Evolutionary conservation across 2,888 invertebrate species (phyloP), one percentile per base, ranked within the genome.

Genomic region (Crioceris asparagi): DNA sequence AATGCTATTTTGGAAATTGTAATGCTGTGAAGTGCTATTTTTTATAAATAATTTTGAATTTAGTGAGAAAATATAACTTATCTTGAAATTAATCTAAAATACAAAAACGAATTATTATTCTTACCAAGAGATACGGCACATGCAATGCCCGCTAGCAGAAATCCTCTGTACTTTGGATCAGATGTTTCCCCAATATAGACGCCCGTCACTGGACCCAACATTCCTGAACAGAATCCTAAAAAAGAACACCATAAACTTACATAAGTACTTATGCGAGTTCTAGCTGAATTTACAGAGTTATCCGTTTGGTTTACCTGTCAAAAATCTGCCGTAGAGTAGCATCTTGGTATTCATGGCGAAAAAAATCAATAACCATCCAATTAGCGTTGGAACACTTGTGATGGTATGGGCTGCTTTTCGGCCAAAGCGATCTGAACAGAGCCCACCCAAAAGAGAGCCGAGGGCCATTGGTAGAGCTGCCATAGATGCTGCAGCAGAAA

Each of bases 401-500:
- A 76, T 57, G 43, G 72, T 65, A 48, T 74, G 71, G 0, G 74
- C 69, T 10, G 64, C 64, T 40, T 70, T 70, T 41, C 80, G 65
- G 5, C 79, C 80, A 30, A 71, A 66, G 42, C 65, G 69, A 49
- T 78, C 75, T 69, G 76, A 73, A 46, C 75, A 56, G 55, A 71
- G 60, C 2, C 77, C 76, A 3, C 72, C 69, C 18, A 76, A 51
- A 2, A 77, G 62, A 45, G 77, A 76, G 1, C 77, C 77, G 1
- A 72, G 65, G 1, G 73, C 73, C 77, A 79, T 76, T 0, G 77
- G 74, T 1, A 79, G 58, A 0, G 74, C 72, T 14, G 75, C 72
- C 65, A 76, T 71, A 18, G 76, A 71, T 41, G 79, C 78, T 71
- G 68, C n/a, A 4, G n/a, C 4, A 26, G 26, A 26, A 26, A 26